These are phyloP conservation scores for Adoxophyes honmai DNA, from an alignment of 1,140 invertebrate genomes.

Conservation along the genomic window DNA sequence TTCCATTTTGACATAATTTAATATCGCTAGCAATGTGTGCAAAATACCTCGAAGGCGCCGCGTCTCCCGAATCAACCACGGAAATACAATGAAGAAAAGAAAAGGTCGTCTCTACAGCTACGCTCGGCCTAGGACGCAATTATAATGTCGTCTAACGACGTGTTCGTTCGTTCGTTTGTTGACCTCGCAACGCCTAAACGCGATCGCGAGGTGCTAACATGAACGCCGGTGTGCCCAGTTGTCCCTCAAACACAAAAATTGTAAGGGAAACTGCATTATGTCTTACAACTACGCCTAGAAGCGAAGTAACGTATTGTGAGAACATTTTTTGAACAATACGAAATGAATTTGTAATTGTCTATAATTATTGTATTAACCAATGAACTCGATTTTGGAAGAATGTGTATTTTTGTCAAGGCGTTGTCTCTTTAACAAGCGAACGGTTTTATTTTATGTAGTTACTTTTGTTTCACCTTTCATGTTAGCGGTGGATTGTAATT, in stretches of 20 bases:
- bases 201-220: too few relatives aligned
- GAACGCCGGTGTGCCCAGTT: too few relatives aligned
- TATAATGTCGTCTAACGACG: conserved; percentile 17
- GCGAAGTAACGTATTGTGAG: too few relatives aligned
- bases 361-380: too few relatives aligned
- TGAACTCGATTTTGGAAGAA: not conserved
- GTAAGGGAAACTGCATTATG: too few relatives aligned
- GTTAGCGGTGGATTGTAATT: conserved; percentile 11
- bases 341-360: too few relatives aligned
- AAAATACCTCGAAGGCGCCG: conserved; percentile 50
- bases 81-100: conserved; percentile 33
- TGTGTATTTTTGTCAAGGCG: not conserved
- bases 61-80: conserved; percentile 59
- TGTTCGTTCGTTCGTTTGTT: too few relatives aligned
- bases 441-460: not conserved
- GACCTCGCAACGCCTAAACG: too few relatives aligned
- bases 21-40: conserved; percentile 70
- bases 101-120: conserved; percentile 18
- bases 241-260: too few relatives aligned
- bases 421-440: not conserved
- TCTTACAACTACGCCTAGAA: too few relatives aligned
- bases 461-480: not conserved
- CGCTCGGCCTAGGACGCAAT: not conserved
- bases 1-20: conserved; percentile 46
- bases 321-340: too few relatives aligned